Conservation (phyloP, 1,140 invertebrate species). For the Orchestia grillus region DNA sequence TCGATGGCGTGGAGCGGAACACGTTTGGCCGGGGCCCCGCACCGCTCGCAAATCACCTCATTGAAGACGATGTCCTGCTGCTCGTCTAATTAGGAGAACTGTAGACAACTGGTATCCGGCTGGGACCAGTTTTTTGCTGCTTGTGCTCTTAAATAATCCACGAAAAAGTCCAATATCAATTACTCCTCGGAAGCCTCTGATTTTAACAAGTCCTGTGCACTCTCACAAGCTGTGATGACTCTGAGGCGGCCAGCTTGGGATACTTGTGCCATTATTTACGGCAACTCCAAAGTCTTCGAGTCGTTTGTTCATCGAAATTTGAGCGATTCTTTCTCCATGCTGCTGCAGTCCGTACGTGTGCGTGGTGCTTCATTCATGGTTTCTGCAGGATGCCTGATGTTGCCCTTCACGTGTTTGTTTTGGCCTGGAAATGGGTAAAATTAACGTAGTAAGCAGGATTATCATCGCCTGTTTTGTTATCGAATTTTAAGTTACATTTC, state of each 20-base stretch:
- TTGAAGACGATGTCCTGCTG: conserved; percentile 54
- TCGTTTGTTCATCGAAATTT: conserved; percentile 5
- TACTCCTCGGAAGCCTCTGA: conserved; percentile 56
- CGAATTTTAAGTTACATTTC: neutral
- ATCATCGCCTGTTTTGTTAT: neutral
- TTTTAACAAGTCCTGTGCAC: conserved; percentile 56
- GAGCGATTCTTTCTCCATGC: neutral
- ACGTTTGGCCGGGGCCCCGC: conserved; percentile 10
- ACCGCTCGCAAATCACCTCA: conserved; percentile 47
- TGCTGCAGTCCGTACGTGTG: neutral
- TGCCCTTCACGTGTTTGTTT: neutral
- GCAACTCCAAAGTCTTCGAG: neutral
- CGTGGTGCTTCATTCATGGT: neutral
- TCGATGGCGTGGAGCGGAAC: conserved; percentile 30
- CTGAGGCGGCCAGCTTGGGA: conserved; percentile 41
- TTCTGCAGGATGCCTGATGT: neutral
- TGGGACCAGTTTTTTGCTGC: conserved; percentile 46
- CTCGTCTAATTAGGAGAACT: conserved; percentile 54
- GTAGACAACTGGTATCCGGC: conserved; percentile 51
- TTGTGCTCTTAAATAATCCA: conserved; percentile 51
- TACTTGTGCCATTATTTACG: conserved; percentile 50
- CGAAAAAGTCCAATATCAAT: conserved; percentile 55
- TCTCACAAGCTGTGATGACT: conserved; percentile 55
- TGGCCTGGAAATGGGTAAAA: neutral
- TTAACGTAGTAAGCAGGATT: neutral